phyloP scores from a whole-genome alignment of 2,113 vertebrate species.

The Phrynosoma blainvillii region DNA sequence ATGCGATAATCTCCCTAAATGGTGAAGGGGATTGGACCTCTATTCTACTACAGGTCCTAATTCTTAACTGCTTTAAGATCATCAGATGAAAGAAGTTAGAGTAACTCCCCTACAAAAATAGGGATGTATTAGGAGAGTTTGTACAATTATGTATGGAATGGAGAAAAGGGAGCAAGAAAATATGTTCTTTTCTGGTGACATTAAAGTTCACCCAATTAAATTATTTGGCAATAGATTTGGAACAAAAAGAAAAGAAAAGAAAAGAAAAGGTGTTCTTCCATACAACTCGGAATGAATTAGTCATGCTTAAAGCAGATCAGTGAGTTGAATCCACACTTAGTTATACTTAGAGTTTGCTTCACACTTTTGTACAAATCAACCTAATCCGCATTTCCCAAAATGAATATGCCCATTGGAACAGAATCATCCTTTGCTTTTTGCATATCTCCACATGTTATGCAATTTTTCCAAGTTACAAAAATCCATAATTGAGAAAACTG shows the following conservation, averaged over 20 bases:
- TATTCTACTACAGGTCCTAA: too few species aligned
- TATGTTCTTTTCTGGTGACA: background rate
- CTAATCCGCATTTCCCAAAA: background rate
- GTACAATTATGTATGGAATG: background rate
- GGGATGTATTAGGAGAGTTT: background rate
- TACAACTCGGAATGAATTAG: background rate
- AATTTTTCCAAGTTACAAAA: background rate
- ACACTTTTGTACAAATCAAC: background rate
- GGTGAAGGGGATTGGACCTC: too few species aligned
- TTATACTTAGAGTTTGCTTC: background rate
- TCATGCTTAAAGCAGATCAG: background rate
- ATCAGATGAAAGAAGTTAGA: background rate
- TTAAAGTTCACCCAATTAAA: background rate
- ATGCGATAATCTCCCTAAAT: too few species aligned
- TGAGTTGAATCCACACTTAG: background rate
- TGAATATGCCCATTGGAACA: background rate
- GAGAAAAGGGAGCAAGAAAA: background rate
- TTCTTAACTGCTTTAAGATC: background rate
- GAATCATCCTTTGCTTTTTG: background rate
- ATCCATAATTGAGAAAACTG: too few species aligned
- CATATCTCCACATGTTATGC: background rate
- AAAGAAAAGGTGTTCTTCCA: background rate
- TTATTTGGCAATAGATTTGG: background rate
- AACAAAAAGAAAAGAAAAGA: background rate
- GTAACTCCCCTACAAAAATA: background rate